Base-by-base conservation (phyloP, 2,113 vertebrate genomes). In the Cyanocitta stelleri region DNA sequence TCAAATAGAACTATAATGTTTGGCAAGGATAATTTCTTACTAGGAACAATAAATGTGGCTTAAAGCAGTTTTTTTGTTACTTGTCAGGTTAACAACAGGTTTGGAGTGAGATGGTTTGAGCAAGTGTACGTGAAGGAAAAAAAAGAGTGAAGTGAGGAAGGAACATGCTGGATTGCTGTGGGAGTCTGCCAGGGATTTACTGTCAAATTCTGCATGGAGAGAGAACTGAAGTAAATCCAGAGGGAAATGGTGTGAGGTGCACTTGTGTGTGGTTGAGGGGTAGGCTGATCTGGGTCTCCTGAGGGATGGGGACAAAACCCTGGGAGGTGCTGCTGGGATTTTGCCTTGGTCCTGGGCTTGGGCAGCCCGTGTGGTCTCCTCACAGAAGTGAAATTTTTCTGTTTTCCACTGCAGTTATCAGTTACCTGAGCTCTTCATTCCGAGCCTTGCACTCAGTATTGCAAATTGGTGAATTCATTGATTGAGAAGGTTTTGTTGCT, bases 261-360 rank as follows among this genome's bases (percentile, higher is more conserved):
- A 13, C 21, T 9, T 13, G 32, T 13, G 7, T 62, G 54, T 46
- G 32, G 1, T 1, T 16, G 41, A 41, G 49, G 30, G 37, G 6
- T 24, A 5, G 48, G 54, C 41, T 87, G 77, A 58, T 4, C 46
- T 64, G 5, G 0, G 5, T 49, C 64, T 43, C 74, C 49, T 62
- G 46, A 6, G 74, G 52, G 30, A 4, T 48, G 81, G 80, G 59
- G 7, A 23, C 20, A n/a, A 19, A 41, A 7, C 7, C 46, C 49
- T 9, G 4, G 33, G 66, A 71, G 30, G 5, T 39, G 43, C 32
- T 63, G 17, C 46, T 52, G 76, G 30, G 30, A 9, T 69, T 35
- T 22, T 66, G 49, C 59, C 69, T 39, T 24, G 11, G 1, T 1
- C 1, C 16, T 32, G 76, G 29, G 27, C 62, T 82, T 0, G 0